Conservation (phyloP, 2,888 invertebrate genomes). For the Scaeva pyrastri region DNA sequence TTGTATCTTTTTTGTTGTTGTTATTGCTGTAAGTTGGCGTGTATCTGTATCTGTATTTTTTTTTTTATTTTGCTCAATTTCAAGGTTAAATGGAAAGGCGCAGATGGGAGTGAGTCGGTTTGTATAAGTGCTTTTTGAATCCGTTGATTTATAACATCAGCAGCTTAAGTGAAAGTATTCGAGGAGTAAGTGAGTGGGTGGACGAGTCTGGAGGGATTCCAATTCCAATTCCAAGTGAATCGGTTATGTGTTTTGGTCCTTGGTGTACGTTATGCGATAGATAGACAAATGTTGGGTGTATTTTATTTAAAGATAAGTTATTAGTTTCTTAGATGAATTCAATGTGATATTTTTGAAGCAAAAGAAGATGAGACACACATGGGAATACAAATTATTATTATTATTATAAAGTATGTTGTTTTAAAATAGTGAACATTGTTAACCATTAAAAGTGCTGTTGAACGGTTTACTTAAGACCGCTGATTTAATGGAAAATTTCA, state of each 20-base stretch:
- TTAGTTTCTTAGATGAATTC: background rate
- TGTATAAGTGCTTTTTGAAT: slow-evolving; percentile 21
- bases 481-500: no score
- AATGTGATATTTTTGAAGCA: no score
- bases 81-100: slow-evolving; percentile 16
- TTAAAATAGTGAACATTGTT: no score
- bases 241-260: slow-evolving; percentile 4
- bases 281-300: background rate
- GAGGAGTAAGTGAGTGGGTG: background rate
- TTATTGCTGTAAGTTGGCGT: background rate
- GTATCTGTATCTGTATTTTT: slow-evolving; percentile 9
- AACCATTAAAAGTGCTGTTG: no score
- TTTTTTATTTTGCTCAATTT: no score
- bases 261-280: background rate
- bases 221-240: background rate
- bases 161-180: slow-evolving; percentile 23
- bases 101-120: slow-evolving; percentile 20
- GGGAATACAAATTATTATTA: no score
- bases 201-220: background rate
- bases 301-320: background rate
- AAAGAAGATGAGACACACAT: no score
- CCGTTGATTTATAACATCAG: slow-evolving; percentile 63
- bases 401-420: no score
- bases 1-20: slow-evolving; percentile 13
- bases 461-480: no score